Conservation (phyloP, 2,888 invertebrate genomes). For the Synergus laeviventris region DNA sequence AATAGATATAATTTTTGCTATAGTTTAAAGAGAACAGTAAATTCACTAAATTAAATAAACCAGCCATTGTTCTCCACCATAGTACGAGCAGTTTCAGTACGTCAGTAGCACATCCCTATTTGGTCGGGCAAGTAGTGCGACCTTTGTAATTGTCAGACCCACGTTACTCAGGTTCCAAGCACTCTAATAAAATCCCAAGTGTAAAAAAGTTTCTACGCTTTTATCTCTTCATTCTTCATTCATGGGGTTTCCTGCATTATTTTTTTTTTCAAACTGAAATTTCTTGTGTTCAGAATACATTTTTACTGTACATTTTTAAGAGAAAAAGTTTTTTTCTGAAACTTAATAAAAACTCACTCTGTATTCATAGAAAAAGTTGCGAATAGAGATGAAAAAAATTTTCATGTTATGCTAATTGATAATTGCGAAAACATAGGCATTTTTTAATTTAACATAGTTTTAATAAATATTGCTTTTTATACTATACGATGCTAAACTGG, state of each 20-base stretch:
- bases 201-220: slow-evolving; percentile 3
- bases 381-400: not conserved
- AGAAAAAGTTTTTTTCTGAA: not conserved
- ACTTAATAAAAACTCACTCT: not conserved
- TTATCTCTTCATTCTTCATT: slow-evolving; percentile 15
- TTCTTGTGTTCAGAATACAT: slow-evolving; percentile 6
- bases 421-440: not conserved
- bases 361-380: slow-evolving; percentile 29
- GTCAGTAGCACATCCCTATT: not conserved
- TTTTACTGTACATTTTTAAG: not conserved
- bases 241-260: not conserved
- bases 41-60: not conserved
- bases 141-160: slow-evolving; percentile 1
- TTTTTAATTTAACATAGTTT: not conserved
- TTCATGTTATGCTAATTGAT: not conserved
- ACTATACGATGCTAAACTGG: too few relatives aligned
- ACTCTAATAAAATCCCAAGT: not conserved
- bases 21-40: not conserved
- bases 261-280: not conserved
- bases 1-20: not conserved
- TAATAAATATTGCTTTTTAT: not conserved
- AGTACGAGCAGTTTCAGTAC: not conserved
- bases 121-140: not conserved
- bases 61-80: not conserved
- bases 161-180: not conserved